phyloP scores from a whole-genome alignment of 1,140 invertebrate species.

The Drosophila simulans region DNA sequence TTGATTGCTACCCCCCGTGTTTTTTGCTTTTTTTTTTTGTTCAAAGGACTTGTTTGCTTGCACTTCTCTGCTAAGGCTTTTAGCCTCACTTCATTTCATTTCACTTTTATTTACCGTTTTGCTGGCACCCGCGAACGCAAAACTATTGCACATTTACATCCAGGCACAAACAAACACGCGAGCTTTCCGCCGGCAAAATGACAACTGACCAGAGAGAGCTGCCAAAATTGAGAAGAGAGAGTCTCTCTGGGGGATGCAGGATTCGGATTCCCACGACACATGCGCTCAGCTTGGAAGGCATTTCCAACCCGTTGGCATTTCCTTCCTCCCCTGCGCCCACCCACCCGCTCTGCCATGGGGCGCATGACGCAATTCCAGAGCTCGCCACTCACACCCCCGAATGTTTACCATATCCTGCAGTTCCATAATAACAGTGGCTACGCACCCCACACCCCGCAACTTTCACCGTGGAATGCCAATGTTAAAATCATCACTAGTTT shows the following conservation, averaged over 20 bases:
- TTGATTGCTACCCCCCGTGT: not conserved
- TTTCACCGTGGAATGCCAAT: no score
- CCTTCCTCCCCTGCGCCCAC: conserved; percentile 3
- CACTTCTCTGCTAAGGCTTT: conserved; percentile 4
- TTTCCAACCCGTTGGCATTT: conserved; percentile 76
- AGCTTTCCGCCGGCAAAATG: conserved; percentile 71
- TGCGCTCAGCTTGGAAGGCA: conserved; percentile 44
- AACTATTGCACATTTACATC: conserved; percentile 28
- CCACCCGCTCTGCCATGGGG: not conserved
- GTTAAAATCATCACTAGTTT: no score
- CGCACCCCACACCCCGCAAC: no score
- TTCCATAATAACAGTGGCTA: no score
- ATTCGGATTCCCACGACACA: conserved; percentile 35
- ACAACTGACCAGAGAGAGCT: conserved; percentile 57
- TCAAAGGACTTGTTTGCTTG: not conserved
- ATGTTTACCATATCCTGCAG: conserved; percentile 19
- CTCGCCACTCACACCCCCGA: conserved; percentile 5
- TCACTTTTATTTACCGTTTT: conserved; percentile 28
- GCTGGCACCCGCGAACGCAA: conserved; percentile 9
- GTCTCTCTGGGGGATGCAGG: conserved; percentile 20
- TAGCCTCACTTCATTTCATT: not conserved
- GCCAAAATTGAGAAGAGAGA: conserved; percentile 5
- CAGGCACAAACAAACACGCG: conserved; percentile 60
- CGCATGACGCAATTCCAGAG: conserved; percentile 47
- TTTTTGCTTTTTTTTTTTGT: conserved; percentile 1